These are phyloP conservation scores for Stegostoma tigrinum DNA, from an alignment of 2,113 vertebrate genomes.

Conservation along the genomic window DNA sequence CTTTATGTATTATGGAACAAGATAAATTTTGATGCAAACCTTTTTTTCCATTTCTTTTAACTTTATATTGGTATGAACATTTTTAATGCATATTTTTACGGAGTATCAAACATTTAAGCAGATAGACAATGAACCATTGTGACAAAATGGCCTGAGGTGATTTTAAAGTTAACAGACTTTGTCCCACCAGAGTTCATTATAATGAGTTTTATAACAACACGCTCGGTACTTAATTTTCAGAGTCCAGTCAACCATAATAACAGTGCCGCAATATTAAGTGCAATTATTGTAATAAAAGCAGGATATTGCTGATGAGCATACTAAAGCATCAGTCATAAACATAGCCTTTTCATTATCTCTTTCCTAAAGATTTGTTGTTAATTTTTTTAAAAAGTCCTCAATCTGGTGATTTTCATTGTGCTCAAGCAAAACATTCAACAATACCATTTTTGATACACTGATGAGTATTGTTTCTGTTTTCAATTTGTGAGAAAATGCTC, in stretches of 20 bases:
- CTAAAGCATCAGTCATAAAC: conserved; percentile 67
- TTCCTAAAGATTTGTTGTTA: conserved; percentile 1
- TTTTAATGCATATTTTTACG: conserved; percentile 48
- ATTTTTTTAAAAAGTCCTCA: not conserved
- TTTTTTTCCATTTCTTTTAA: not conserved
- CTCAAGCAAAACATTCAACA: not conserved
- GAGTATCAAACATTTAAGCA: conserved; percentile 68
- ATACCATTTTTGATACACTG: not conserved
- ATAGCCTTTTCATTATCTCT: conserved; percentile 51
- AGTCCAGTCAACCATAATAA: conserved; percentile 67
- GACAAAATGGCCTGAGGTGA: conserved; percentile 73
- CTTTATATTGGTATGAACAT: not conserved
- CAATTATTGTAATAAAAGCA: conserved; percentile 84
- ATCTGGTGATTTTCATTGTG: not conserved
- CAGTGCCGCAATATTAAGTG: conserved; percentile 75
- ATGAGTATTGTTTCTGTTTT: not conserved
- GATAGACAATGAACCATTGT: conserved; percentile 39
- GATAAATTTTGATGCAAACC: not conserved
- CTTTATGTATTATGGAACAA: not conserved
- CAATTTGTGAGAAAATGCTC: not conserved
- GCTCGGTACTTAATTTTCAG: conserved; percentile 80
- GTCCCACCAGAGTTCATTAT: conserved; percentile 90
- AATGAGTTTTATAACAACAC: conserved; percentile 83
- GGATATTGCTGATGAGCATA: conserved; percentile 68
- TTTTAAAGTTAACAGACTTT: conserved; percentile 81